Evolutionary conservation across 2,888 invertebrate species (phyloP).

Genomic region (Apamea sordens): DNA sequence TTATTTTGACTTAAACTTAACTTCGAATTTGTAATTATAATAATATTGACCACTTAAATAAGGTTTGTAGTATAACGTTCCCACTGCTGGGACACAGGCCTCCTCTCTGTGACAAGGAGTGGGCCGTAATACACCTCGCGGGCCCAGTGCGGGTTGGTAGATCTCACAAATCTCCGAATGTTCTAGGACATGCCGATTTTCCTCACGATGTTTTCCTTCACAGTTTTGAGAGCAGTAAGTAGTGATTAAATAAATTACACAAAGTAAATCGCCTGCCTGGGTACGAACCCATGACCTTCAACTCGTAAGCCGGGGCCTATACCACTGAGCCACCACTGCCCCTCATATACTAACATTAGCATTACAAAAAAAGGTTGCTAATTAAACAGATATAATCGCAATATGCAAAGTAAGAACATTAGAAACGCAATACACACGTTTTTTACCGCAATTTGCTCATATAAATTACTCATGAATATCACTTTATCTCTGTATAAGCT

Average conservation of each 20-base stretch:
- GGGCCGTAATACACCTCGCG: not conserved
- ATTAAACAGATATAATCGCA: conserved; percentile 43
- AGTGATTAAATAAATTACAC: not conserved
- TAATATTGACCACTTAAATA: not conserved
- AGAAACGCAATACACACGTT: conserved; percentile 47
- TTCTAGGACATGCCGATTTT: not conserved
- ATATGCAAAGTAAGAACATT: conserved; percentile 47
- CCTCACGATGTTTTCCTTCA: not conserved
- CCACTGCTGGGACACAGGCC: not conserved
- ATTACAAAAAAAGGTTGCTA: conserved; percentile 42
- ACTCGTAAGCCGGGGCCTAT: not conserved
- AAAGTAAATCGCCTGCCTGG: not conserved
- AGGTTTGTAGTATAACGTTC: not conserved
- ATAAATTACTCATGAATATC: conserved; percentile 75
- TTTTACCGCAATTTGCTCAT: conserved; percentile 63
- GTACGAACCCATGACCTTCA: not conserved
- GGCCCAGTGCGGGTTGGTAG: not conserved
- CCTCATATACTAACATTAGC: conserved; percentile 15
- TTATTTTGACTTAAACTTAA: not conserved
- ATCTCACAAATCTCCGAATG: not conserved
- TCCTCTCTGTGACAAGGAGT: not conserved
- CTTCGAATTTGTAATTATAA: not conserved
- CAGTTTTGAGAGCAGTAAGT: not conserved
- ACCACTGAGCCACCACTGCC: not conserved
- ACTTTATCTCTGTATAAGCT: conserved; percentile 78